Percentiles rank a stretch among this genome's conserved stretches.
Evolutionary conservation across 2,113 vertebrate species (phyloP).

Genomic region (Emydura subglobosa): DNA sequence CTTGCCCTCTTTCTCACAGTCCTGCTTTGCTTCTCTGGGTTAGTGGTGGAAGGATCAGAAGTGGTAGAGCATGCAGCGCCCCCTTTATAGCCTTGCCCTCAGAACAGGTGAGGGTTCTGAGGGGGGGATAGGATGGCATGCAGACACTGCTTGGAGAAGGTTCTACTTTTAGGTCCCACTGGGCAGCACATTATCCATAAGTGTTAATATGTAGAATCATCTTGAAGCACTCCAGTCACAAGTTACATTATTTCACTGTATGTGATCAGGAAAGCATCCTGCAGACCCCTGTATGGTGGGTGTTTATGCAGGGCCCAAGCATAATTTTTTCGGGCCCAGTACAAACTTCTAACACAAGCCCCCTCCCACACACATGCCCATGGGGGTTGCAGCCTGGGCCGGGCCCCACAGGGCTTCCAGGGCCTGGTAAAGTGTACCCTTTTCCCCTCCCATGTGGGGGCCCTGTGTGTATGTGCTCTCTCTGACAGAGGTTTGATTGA

Average conservation of each 20-base stretch:
- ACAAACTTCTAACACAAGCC: too few relatives aligned
- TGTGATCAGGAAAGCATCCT: not conserved
- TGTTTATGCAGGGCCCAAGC: not conserved
- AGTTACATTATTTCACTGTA: not conserved
- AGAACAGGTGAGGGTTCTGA: not conserved
- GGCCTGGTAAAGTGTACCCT: too few relatives aligned
- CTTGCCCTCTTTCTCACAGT: not conserved
- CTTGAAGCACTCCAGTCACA: not conserved
- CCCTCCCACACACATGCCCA: too few relatives aligned
- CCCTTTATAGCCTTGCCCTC: not conserved
- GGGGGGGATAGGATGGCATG: not conserved
- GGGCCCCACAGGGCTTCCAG: too few relatives aligned
- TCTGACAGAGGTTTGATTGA: not conserved
- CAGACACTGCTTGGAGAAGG: not conserved
- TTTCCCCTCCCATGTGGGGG: too few relatives aligned
- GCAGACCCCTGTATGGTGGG: not conserved
- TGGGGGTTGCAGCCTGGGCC: too few relatives aligned
- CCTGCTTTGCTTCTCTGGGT: not conserved
- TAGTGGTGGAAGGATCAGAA: not conserved
- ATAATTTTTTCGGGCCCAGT: too few relatives aligned
- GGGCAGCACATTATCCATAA: not conserved
- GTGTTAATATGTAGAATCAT: not conserved
- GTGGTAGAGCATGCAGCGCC: not conserved
- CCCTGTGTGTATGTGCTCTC: not conserved
- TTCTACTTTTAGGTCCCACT: not conserved